These are phyloP conservation scores for Tetragonula clypearis DNA, from an alignment of 1,140 invertebrate genomes.

Conservation along the genomic window DNA sequence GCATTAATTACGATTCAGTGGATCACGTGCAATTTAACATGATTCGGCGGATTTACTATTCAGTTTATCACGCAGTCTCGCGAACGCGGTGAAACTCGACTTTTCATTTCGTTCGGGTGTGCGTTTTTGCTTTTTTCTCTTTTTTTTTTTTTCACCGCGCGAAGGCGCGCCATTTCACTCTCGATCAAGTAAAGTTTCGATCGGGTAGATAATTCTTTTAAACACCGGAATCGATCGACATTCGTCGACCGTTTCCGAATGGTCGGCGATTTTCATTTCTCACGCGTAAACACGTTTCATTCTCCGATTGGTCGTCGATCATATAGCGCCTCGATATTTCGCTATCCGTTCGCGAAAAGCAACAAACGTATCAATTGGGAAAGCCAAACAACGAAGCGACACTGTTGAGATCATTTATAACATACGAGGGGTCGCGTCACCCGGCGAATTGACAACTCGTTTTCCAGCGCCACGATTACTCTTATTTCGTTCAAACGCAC, in stretches of 20 bases:
- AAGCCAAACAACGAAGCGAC: too few relatives aligned
- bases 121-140: too few relatives aligned
- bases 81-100: conserved; percentile 7
- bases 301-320: not conserved
- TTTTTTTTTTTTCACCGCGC: too few relatives aligned
- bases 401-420: too few relatives aligned
- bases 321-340: not conserved
- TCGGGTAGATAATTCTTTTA: too few relatives aligned
- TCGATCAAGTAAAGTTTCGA: too few relatives aligned
- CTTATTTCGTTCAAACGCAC: too few relatives aligned
- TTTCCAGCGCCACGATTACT: too few relatives aligned
- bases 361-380: not conserved
- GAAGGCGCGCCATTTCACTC: too few relatives aligned
- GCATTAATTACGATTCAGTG: conserved; percentile 11
- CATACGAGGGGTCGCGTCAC: too few relatives aligned
- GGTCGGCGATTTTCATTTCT: not conserved
- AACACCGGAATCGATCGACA: not conserved
- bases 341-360: not conserved
- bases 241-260: not conserved
- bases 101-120: not conserved
- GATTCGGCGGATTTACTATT: conserved; percentile 22
- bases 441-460: too few relatives aligned
- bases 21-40: conserved; percentile 32
- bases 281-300: not conserved
- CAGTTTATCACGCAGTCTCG: not conserved